Evolutionary conservation across 1,140 invertebrate genomes (phyloP), one percentile per base, ranked within the genome.

Genomic region (Lepidurus packardi): DNA sequence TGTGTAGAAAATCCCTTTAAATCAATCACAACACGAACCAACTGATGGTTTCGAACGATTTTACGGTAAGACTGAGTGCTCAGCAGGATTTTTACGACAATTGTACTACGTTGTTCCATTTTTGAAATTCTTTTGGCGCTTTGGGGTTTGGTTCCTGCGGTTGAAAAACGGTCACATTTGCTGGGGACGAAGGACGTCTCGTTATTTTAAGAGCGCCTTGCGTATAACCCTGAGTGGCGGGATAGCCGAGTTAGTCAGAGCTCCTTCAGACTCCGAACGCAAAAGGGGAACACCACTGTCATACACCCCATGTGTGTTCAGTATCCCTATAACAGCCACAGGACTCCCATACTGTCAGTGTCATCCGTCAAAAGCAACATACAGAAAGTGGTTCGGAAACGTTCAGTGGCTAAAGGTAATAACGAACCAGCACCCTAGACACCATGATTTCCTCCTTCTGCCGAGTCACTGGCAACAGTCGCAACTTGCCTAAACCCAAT

Each of bases 391-490:
- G 34, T 34, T 34, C 34, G 34, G 34, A 34, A 34, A 34, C 34
- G 34, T 34, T 34, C 1, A 3, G 34, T 34, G 34, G 34, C 34
- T 34, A 34, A 34, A 34, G 34, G 34, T 34, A 34, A 34, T 34
- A 34, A 34, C 34, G 34, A 34, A 34, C 3, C 34, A 34, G 34
- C 34, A 34, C 34, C 34, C 34, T 34, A 34, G 34, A 34, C 75
- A 24, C 10, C 77, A 78, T 78, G 78, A 75, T 81, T 78, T 73
- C 79, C 53, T 80, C 81, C n/a, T 85, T 83, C 83, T 94, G 92
- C 85, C 90, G 92, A 84, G 94, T 94, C 79, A 94, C 93, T 44
- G 92, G 92, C 44, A 90, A 89, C 81, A 92, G 91, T 84, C 88
- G 92, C 73, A 92, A 91, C 80, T 88, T 94, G 80, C 92, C 92